Evolutionary conservation across 2,113 vertebrate genomes (phyloP), one percentile per base, ranked within the genome.

Genomic region (Polyodon spathula): DNA sequence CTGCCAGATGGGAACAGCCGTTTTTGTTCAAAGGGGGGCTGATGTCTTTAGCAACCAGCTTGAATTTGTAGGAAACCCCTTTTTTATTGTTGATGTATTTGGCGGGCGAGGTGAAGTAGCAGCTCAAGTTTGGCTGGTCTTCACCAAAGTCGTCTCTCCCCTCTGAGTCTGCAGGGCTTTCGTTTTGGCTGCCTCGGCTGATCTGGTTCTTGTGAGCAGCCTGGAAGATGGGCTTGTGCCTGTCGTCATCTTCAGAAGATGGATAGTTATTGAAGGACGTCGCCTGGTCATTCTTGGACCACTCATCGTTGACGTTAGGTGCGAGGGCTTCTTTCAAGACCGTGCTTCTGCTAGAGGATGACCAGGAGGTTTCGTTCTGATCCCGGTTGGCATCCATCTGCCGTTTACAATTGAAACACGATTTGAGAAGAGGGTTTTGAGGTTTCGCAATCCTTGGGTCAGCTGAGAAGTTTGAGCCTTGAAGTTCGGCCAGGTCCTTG

Each of bases 401-500:
- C 7, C 67, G 80, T 66, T 88, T 90, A 68, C 89, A 92, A 69
- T 79, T 78, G 48, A 95, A 93, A 71, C 92, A 97, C 40, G 94
- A 94, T 59, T 80, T 85, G 41, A 93, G 76, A 38, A 92, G 73
- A 54, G 86, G 69, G 73, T 84, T 90, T 63, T 85, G 93, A 17
- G 94, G 86, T 69, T 85, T 89, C 53, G 79, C 68, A 58, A 73
- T 82, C 63, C 74, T 84, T 6, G 82, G 68, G 37, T 93, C 86
- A 6, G 84, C 77, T 58, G 89, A 75, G 27, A 80, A 89, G 56
- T 89, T 90, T 0, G 90, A 86, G 39, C 92, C 95, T 76, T 95
- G 96, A 40, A 99, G 88, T 65, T 96, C 95, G 2, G 95, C 96
- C 56, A 97, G 81, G 71, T 97, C 95, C 78, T 98, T 97, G 63